Base-by-base conservation (phyloP, 2,113 vertebrate species). In the Otolemur garnettii region DNA sequence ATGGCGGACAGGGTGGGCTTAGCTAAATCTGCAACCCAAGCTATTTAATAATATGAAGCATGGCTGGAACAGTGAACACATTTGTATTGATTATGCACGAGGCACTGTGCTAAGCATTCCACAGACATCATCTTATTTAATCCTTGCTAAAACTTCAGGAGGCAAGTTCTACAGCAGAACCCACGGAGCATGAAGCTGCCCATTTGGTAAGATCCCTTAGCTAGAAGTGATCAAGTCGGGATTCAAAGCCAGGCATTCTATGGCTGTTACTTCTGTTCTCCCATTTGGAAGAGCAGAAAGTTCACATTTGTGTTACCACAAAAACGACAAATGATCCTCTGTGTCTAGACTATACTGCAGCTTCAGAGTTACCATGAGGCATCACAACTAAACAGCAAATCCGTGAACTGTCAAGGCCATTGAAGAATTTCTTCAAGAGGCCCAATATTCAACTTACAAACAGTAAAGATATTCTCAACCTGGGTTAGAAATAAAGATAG, bases 401-500 rank as follows among this genome's bases (percentile, higher is more conserved):
- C 12, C 71, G 8, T 24, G 22, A 45, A 60, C 22, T 64, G 12
- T 55, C 69, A 78, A 91, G n/a, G 53, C 7, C 0, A 2, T 38
- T 57, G 24, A 86, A 82, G 50, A 81, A 38, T 62, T 79, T 82
- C 80, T 84, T 71, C 28, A 59, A 66, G 42, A 79, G 21, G 33
- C 69, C 57, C 18, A 68, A 69, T 17, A 66, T 35, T 68, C 74
- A 53, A 6, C 38, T 87, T 90, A 87, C 57, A 42, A 92, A 60
- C 24, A 83, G 72, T 42, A 85, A 84, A 89, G 57, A 77, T 60
- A 74, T 35, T 78, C 26, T 94, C 42, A 60, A 19, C 60, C 14
- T 72, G 28, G 90, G 19, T 72, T 87, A 85, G 64, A 96, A 91
- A 74, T 77, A 55, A 79, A 91, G 83, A 60, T 3, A 89, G 79